Conservation (phyloP, 2,797 vertebrate genomes). For the Thaleichthys pacificus region DNA sequence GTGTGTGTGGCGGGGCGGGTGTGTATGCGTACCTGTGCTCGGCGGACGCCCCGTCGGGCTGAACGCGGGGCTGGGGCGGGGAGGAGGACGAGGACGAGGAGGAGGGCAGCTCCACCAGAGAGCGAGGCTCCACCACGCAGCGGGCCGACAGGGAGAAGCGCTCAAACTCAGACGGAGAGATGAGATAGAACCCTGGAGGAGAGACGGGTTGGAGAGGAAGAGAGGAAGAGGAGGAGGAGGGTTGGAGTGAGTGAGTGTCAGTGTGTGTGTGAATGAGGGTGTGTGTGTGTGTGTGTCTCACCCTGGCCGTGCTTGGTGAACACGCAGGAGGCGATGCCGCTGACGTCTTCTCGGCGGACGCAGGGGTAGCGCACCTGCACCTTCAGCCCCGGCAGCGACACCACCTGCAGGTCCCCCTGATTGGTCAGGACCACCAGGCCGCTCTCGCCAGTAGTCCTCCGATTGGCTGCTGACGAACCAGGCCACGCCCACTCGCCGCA, state of each 20-base stretch:
- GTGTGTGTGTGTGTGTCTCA: constrained; percentile 37
- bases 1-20: neutral
- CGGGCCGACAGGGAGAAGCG: constrained; percentile 95
- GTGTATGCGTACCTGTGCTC: constrained; percentile 68
- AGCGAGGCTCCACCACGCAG: constrained; percentile 87
- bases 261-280: neutral
- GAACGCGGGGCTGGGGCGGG: constrained; percentile 51
- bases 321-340: constrained; percentile 96
- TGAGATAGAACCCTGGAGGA: constrained; percentile 91
- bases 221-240: no score
- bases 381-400: constrained; percentile 90
- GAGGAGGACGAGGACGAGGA: constrained; percentile 49
- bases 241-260: neutral
- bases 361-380: constrained; percentile 92
- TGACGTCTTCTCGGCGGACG: constrained; percentile 94
- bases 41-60: constrained; percentile 61
- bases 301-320: constrained; percentile 95
- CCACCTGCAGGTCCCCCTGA: constrained; percentile 91
- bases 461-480: constrained; percentile 88
- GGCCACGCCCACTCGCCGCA: constrained; percentile 86
- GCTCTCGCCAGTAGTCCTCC: constrained; percentile 88
- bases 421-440: constrained; percentile 91
- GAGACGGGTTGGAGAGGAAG: no score
- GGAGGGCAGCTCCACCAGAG: constrained; percentile 77
- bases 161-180: constrained; percentile 96